Percentiles rank a stretch among this genome's conserved stretches.
Conservation (phyloP, 2,888 invertebrate genomes). For the Trachelus stipa region DNA sequence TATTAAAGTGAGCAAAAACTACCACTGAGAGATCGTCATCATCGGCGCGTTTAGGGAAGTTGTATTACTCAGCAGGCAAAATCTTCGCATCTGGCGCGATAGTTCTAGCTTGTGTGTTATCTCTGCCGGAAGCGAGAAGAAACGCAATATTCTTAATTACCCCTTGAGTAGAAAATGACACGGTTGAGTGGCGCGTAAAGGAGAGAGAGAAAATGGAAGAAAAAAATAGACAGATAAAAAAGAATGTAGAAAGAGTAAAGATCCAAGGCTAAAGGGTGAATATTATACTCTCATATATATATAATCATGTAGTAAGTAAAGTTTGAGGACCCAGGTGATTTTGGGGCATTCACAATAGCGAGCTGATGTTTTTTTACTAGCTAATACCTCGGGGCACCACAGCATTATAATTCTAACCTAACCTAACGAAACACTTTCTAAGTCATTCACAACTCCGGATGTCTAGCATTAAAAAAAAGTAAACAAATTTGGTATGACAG, state of each 20-base stretch:
- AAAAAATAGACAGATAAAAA: conserved; percentile 24
- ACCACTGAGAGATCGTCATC: not conserved
- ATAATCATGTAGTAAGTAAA: no score
- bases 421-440: no score
- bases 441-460: no score
- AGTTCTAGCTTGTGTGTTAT: not conserved
- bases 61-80: not conserved
- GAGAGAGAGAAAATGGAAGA: conserved; percentile 3
- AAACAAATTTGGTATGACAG: no score
- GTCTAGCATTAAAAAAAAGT: no score
- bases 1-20: not conserved
- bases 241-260: conserved; percentile 20
- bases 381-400: no score
- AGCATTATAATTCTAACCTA: no score
- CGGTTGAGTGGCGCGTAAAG: conserved; percentile 7
- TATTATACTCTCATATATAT: not conserved
- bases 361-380: no score
- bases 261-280: conserved; percentile 17
- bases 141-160: conserved; percentile 41
- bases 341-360: no score
- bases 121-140: conserved; percentile 13
- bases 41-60: not conserved
- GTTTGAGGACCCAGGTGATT: no score
- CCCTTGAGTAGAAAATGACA: conserved; percentile 27
- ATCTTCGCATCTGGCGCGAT: not conserved